These are phyloP conservation scores for Agriopis leucophaearia DNA, from an alignment of 2,888 invertebrate species.

Conservation along the genomic window DNA sequence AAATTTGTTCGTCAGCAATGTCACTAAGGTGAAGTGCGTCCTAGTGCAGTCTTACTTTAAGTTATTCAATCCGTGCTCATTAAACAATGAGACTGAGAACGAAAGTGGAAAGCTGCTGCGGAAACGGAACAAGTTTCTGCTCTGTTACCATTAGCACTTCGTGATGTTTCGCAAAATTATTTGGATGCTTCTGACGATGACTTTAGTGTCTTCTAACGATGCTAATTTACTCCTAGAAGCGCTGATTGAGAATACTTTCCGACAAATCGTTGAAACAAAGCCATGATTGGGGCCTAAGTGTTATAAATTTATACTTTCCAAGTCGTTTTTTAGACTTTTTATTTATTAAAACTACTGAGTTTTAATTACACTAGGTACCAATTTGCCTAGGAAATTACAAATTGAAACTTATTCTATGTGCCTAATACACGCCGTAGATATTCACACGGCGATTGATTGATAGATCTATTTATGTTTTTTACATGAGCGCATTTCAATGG, in stretches of 20 bases:
- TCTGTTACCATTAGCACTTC: slow-evolving; percentile 58
- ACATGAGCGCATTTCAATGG: not conserved
- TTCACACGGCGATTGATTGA: not conserved
- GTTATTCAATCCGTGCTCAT: slow-evolving; percentile 79
- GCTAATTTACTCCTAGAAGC: not conserved
- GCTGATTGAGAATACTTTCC: not conserved
- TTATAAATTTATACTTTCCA: too few relatives aligned
- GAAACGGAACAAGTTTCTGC: slow-evolving; percentile 67
- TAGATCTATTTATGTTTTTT: not conserved
- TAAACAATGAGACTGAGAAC: slow-evolving; percentile 83
- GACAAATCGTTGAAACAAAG: not conserved
- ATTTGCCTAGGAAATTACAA: too few relatives aligned
- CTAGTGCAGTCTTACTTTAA: slow-evolving; percentile 33
- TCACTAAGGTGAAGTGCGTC: not conserved
- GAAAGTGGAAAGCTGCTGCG: slow-evolving; percentile 83
- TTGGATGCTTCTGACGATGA: slow-evolving; percentile 1
- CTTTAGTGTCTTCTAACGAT: slow-evolving; percentile 16
- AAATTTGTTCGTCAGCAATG: not conserved
- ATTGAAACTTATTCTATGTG: too few relatives aligned
- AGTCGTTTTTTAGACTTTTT: not conserved
- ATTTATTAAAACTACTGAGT: too few relatives aligned
- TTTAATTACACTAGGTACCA: too few relatives aligned
- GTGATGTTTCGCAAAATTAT: slow-evolving; percentile 46
- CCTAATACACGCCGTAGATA: not conserved
- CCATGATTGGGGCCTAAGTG: too few relatives aligned